Base-by-base conservation (phyloP, 2,888 invertebrate genomes). In the Exocentrus adspersus region DNA sequence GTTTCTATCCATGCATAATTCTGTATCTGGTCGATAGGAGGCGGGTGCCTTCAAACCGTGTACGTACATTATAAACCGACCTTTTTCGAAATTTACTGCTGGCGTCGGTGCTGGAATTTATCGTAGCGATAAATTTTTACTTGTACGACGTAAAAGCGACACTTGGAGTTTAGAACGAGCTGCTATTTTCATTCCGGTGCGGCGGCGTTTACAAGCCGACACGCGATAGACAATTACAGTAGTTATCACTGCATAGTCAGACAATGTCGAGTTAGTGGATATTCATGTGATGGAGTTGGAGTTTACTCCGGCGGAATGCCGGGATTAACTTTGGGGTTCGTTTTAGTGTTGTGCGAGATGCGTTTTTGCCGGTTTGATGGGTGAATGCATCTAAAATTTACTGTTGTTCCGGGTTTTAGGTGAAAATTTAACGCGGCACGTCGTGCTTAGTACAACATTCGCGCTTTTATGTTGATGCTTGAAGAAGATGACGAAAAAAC, bases 181-280 rank as follows among this genome's bases (percentile, higher is more conserved):
- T 37, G 37, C 37, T 37, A n/a, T 37, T 37, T 37, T 37, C 37
- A 37, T 37, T 37, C 12, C 37, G n/a, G n/a, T n/a, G n/a, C n/a
- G n/a, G n/a, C n/a, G 5, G 37, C 37, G 14, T 12, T 37, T 37
- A 37, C 37, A 12, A 12, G 37, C 24, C 24, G 1, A 37, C 3
- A 12, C 37, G 5, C 12, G 12, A 14, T n/a, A 37, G 37, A 37
- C 37, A 37, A 37, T 37, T 37, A 37, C 37, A 5, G 37, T 7
- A 37, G n/a, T 37, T 37, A 37, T 37, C 37, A 37, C n/a, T 12
- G 37, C 37, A n/a, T n/a, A n/a, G n/a, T 37, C 37, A n/a, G 37
- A 12, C 37, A 37, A 4, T 12, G 37, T 37, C 37, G 12, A 2
- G 37, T 37, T n/a, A 37, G 4, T 3, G 7, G 24, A 24, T 24